These are phyloP conservation scores for Oxyscelio sp. DNA, from an alignment of 2,888 invertebrate species.

Conservation along the genomic window DNA sequence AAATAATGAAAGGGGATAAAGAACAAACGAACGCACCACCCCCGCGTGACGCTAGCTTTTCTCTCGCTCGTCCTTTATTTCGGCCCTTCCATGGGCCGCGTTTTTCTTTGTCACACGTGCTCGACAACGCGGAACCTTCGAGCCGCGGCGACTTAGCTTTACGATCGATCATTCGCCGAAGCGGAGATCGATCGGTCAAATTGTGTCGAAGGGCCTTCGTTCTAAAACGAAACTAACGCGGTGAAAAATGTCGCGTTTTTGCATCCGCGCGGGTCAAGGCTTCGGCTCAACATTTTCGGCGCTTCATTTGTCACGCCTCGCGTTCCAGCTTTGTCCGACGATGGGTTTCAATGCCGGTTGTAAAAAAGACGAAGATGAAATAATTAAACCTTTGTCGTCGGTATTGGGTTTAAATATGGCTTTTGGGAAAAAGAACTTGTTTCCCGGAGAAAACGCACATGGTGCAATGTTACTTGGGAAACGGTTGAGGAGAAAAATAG, in stretches of 20 bases:
- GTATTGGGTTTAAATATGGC: too few relatives aligned
- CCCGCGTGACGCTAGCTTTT: too few relatives aligned
- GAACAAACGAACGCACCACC: constrained; percentile 43
- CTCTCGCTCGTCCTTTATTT: too few relatives aligned
- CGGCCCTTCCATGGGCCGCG: too few relatives aligned
- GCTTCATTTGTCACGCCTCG: constrained; percentile 42
- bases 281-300: constrained; percentile 33
- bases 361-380: too few relatives aligned
- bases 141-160: constrained; percentile 38
- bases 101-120: too few relatives aligned
- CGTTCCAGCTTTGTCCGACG: constrained; percentile 9
- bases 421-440: too few relatives aligned
- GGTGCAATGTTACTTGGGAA: too few relatives aligned
- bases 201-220: constrained; percentile 41
- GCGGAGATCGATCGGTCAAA: constrained; percentile 58
- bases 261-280: constrained; percentile 43
- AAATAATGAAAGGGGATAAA: constrained; percentile 67
- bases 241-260: constrained; percentile 63
- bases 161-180: constrained; percentile 63
- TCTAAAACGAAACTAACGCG: constrained; percentile 47
- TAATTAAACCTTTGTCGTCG: too few relatives aligned
- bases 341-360: background rate
- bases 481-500: too few relatives aligned
- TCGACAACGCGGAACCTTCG: too few relatives aligned
- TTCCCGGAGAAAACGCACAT: too few relatives aligned